phyloP scores from a whole-genome alignment of 2,888 invertebrate genomes.

The Dryomyza anilis region DNA sequence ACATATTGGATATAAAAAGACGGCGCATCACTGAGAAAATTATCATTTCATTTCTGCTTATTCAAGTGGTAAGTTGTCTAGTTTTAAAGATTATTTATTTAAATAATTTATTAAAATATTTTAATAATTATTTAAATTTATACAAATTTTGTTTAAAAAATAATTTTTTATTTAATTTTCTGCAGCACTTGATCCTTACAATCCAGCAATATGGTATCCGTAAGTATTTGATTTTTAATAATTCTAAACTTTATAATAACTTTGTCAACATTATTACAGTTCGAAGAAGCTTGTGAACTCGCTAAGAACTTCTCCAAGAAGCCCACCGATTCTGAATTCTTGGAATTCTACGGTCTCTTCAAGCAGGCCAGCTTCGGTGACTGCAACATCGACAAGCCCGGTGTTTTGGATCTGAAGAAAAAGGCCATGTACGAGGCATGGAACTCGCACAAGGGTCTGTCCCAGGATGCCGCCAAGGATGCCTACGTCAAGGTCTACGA shows the following conservation, averaged over 20 bases:
- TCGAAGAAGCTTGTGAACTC: conserved; percentile 73
- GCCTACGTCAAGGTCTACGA: conserved; percentile 77
- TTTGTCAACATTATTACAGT: conserved; percentile 58
- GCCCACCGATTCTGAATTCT: conserved; percentile 78
- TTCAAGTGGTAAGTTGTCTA: conserved; percentile 33
- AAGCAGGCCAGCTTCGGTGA: conserved; percentile 85
- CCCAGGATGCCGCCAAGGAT: conserved; percentile 78
- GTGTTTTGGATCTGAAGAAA: conserved; percentile 83
- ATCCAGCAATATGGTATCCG: conserved; percentile 39
- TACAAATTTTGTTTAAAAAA: not conserved
- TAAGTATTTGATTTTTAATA: conserved; percentile 35
- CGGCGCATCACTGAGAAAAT: not conserved
- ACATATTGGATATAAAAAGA: not conserved
- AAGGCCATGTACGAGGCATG: conserved; percentile 95
- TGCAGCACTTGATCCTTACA: conserved; percentile 12
- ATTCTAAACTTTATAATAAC: not conserved
- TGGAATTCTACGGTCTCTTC: conserved; percentile 81
- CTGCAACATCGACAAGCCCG: conserved; percentile 80
- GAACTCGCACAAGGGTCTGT: conserved; percentile 79
- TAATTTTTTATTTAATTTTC: not conserved
- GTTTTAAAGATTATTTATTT: too few relatives aligned
- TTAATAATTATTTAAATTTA: too few relatives aligned
- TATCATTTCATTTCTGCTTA: conserved; percentile 21
- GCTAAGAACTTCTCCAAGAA: conserved; percentile 76
- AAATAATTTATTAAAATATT: too few relatives aligned